Base-by-base conservation (phyloP, 2,797 vertebrate species). In the Acanthiza pusilla region DNA sequence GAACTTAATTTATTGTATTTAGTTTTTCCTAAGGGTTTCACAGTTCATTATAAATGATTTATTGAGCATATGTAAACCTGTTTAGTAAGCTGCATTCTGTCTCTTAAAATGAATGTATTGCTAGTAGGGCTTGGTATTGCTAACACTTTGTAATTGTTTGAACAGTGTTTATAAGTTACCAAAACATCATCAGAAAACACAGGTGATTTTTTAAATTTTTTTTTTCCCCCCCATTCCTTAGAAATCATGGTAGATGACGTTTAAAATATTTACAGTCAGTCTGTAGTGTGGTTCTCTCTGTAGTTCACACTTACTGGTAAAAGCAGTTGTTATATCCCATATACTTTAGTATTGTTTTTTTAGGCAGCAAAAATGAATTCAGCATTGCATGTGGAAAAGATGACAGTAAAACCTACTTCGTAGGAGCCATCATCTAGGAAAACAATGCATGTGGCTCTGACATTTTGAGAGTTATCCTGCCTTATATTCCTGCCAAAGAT, bases 41-140 rank as follows among this genome's bases (percentile, higher is more conserved):
- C 42, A 88, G 51, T 88, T 95, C 75, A 84, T 96, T 95, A 81
- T 95, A 93, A 96, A 90, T 95, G 81, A 95, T 93, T 96, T 95
- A 96, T 82, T 89, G 91, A 95, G 63, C 78, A 29, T 45, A 53
- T 21, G 30, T 85, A 93, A 95, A 87, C 65, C n/a, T 70, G 40
- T 92, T 96, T 81, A 79, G 90, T 79, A 63, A 93, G 83, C 58
- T 75, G 7, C 70, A 58, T 63, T 96, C 85, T 81, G 63, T 84
- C 62, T 88, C 29, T 85, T 89, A 81, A 94, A 94, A 96, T 85
- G 20, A 92, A 79, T 70, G 51, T 21, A 16, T 83, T 87, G 80
- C 76, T 82, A 32, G 62, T 36, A 81, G 55, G 70, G 38, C 45
- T 93, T 89, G 68, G 42, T 77, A 55, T 88, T 79, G 43, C 71